phyloP scores from a whole-genome alignment of 2,113 vertebrate species.

The Australoheros scitulus region DNA sequence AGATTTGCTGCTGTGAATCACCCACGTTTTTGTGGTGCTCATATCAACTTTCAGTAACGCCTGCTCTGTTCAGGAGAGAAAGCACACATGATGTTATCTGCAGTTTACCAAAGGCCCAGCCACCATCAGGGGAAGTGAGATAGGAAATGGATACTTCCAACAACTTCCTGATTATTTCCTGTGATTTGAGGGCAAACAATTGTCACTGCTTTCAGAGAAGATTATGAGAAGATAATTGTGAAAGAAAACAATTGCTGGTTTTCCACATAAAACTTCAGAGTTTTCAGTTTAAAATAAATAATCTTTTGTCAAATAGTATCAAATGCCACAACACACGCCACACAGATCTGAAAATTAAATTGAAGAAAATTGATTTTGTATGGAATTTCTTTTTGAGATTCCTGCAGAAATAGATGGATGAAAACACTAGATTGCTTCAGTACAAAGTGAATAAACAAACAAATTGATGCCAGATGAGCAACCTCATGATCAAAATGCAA shows the following conservation, averaged over 20 bases:
- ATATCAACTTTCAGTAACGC: conserved; percentile 57
- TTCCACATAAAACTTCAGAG: conserved; percentile 1
- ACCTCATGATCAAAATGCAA: background rate
- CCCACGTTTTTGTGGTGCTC: background rate
- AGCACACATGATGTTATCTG: conserved; percentile 47
- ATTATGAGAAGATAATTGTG: conserved; percentile 35
- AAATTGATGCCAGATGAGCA: background rate
- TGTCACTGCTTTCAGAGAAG: conserved; percentile 39
- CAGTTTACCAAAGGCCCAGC: conserved; percentile 61
- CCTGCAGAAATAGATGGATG: background rate
- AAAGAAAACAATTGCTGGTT: conserved; percentile 11
- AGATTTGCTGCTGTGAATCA: conserved; percentile 29
- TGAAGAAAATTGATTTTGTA: background rate
- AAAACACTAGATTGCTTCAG: background rate
- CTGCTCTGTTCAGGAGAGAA: conserved; percentile 46
- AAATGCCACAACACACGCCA: background rate
- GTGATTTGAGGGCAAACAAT: conserved; percentile 58
- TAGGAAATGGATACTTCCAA: conserved; percentile 86
- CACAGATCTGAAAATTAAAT: background rate
- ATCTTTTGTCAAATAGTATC: background rate
- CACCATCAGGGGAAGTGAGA: conserved; percentile 73
- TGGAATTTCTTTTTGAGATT: background rate
- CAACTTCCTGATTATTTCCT: conserved; percentile 87
- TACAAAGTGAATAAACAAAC: background rate
- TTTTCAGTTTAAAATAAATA: conserved; percentile 12